These are phyloP conservation scores for Ennomos quercinarius DNA, from an alignment of 2,888 invertebrate genomes.

Conservation along the genomic window DNA sequence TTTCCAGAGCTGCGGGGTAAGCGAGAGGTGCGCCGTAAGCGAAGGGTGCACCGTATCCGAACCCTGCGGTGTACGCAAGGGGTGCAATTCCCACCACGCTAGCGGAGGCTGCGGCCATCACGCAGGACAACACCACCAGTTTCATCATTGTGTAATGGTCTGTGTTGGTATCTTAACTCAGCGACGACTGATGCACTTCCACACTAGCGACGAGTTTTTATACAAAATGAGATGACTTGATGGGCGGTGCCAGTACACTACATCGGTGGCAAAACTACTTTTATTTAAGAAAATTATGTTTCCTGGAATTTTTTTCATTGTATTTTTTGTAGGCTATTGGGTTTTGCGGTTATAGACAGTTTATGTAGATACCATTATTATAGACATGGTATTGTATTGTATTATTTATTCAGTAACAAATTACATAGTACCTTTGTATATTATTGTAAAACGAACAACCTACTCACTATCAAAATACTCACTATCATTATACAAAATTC, in stretches of 20 bases:
- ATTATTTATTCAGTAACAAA: too few species aligned
- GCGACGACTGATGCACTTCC: slow-evolving; percentile 67
- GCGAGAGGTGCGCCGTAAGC: slow-evolving; percentile 32
- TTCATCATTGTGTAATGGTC: slow-evolving; percentile 80
- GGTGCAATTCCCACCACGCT: slow-evolving; percentile 40
- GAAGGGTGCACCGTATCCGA: slow-evolving; percentile 20
- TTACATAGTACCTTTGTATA: too few species aligned
- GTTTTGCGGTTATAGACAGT: too few species aligned
- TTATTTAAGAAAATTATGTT: too few species aligned
- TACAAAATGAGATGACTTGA: slow-evolving; percentile 55
- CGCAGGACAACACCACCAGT: slow-evolving; percentile 87
- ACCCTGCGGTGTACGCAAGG: slow-evolving; percentile 36
- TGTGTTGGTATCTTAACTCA: slow-evolving; percentile 67
- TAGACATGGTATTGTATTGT: too few species aligned
- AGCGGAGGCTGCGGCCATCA: slow-evolving; percentile 85
- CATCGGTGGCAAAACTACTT: slow-evolving; percentile 51
- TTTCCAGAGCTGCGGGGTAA: slow-evolving; percentile 24
- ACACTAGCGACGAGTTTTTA: slow-evolving; percentile 56
- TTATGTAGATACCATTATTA: too few species aligned
- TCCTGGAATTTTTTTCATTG: too few species aligned
- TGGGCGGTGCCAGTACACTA: slow-evolving; percentile 62
- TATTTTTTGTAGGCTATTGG: too few species aligned
- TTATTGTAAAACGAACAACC: too few species aligned
- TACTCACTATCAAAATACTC: too few species aligned
- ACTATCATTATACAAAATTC: too few species aligned